phyloP scores from a whole-genome alignment of 2,888 invertebrate genomes.

The Pristionchus mayeri region DNA sequence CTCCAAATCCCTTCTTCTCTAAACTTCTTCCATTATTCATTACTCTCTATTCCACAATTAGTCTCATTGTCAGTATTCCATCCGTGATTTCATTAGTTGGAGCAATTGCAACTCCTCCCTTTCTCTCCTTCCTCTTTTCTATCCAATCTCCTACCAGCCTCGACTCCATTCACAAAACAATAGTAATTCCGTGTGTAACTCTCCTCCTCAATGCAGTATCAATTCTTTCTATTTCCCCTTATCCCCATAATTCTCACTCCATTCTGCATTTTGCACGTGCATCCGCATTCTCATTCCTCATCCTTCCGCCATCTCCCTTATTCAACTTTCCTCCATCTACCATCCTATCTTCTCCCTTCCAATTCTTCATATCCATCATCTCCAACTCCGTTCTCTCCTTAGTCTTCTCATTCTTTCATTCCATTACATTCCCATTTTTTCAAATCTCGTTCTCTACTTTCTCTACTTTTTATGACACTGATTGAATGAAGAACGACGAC shows the following conservation, averaged over 20 bases:
- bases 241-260: no score
- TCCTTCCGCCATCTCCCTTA: no score
- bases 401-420: neutral
- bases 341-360: no score
- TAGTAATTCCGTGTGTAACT: neutral
- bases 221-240: neutral
- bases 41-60: conserved; percentile 10
- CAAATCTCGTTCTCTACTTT: neutral
- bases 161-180: no score
- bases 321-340: no score
- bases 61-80: neutral
- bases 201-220: neutral
- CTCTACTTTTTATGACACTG: neutral
- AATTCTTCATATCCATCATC: no score
- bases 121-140: neutral
- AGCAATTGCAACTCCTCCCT: neutral
- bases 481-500: neutral
- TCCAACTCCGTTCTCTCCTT: no score
- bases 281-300: no score
- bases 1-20: neutral
- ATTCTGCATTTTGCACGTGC: no score
- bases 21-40: neutral
- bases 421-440: neutral
- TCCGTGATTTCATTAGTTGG: neutral
- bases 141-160: neutral